Conservation (phyloP, 1,140 invertebrate genomes). For the Drosophila rufa region DNA sequence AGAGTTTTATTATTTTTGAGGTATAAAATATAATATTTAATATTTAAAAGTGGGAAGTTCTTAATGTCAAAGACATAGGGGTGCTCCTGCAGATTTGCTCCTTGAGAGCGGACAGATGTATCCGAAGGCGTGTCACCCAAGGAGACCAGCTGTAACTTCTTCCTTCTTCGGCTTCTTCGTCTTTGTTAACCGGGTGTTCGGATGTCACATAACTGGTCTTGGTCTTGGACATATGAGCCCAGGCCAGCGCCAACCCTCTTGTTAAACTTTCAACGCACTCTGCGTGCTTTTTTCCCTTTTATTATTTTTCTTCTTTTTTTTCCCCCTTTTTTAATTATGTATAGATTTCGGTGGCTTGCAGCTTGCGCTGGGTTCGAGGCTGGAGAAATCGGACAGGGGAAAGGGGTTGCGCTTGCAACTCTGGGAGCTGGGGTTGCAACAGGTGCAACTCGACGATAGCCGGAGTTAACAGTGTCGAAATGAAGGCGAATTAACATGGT, state of each 20-base stretch:
- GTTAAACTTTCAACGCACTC: constrained; percentile 35
- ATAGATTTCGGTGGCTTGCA: constrained; percentile 75
- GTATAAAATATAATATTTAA: not conserved
- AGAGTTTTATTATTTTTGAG: not conserved
- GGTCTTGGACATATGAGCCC: not conserved
- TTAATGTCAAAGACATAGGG: not conserved
- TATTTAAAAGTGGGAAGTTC: not conserved
- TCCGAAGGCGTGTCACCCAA: constrained; percentile 24
- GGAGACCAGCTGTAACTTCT: constrained; percentile 39
- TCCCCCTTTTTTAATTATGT: constrained; percentile 71
- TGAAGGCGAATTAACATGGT: constrained; percentile 38
- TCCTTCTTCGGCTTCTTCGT: not conserved
- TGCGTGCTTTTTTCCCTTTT: constrained; percentile 16
- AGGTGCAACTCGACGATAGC: constrained; percentile 41
- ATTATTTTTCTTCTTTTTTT: not conserved
- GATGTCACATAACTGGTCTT: constrained; percentile 52
- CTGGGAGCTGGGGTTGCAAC: constrained; percentile 29
- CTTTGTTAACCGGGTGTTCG: constrained; percentile 18
- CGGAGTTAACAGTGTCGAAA: constrained; percentile 37
- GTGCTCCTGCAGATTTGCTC: constrained; percentile 26
- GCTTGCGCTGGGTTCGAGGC: constrained; percentile 45
- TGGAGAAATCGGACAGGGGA: not conserved
- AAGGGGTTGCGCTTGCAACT: constrained; percentile 3
- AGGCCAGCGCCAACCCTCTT: constrained; percentile 21
- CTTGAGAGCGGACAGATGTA: constrained; percentile 24